A percentile compares a stretch with the other conserved stretches of the same genome.
Evolutionary conservation across 2,113 vertebrate genomes (phyloP).

Genomic region (Herpailurus yagouaroundi): DNA sequence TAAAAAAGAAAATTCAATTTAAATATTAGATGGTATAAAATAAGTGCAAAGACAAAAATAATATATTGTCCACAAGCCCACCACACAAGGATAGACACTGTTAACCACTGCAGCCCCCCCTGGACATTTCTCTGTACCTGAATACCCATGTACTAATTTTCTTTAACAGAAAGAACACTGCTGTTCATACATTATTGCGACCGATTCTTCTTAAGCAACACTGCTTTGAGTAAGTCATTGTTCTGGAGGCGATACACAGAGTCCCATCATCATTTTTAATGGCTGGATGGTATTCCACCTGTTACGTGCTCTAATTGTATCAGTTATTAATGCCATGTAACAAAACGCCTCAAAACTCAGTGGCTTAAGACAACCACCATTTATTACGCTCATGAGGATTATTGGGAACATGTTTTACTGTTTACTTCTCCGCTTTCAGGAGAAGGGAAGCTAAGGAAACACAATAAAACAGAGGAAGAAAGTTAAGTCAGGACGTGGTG

Average conservation of each 20-base stretch:
- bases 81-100: background rate
- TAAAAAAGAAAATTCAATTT: background rate
- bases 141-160: background rate
- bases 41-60: background rate
- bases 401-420: background rate
- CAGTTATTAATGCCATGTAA: constrained; percentile 19
- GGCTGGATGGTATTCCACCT: background rate
- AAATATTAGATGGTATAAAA: background rate
- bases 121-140: background rate
- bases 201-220: background rate
- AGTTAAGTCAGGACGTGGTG: background rate
- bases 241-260: background rate
- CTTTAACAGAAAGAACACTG: background rate
- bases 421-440: background rate
- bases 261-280: constrained; percentile 8
- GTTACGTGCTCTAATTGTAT: constrained; percentile 38
- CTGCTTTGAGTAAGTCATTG: background rate
- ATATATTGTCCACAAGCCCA: background rate
- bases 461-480: background rate
- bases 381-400: background rate
- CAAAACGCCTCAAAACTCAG: background rate
- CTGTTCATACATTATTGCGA: background rate
- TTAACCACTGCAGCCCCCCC: background rate
- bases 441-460: background rate
- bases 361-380: background rate